phyloP scores from a whole-genome alignment of 2,888 invertebrate species.

The Cheilosia urbana region DNA sequence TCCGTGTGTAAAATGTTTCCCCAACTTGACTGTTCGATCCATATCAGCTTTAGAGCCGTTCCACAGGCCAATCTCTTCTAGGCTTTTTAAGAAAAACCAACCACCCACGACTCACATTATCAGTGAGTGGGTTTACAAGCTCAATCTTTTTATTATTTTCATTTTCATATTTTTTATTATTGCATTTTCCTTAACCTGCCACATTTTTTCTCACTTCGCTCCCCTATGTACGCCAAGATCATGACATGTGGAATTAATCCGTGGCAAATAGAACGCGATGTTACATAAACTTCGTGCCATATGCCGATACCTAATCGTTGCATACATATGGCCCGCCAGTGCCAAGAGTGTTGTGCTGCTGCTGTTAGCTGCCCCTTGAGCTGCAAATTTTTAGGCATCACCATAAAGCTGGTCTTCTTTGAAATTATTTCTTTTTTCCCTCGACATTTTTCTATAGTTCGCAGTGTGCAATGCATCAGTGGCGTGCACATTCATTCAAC shows the following conservation, averaged over 20 bases:
- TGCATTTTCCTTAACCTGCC: slow-evolving; percentile 38
- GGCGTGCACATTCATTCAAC: slow-evolving; percentile 55
- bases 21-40: too few species aligned
- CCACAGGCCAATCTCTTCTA: too few species aligned
- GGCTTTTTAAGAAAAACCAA: too few species aligned
- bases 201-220: slow-evolving; percentile 22
- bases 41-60: too few species aligned
- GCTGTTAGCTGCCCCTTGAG: slow-evolving; percentile 16
- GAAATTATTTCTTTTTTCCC: slow-evolving; percentile 4
- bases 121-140: too few species aligned
- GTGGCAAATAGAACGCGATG: slow-evolving; percentile 64
- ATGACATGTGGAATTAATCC: slow-evolving; percentile 64
- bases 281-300: slow-evolving; percentile 66
- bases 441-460: slow-evolving; percentile 21
- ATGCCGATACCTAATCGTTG: slow-evolving; percentile 63
- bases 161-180: too few species aligned
- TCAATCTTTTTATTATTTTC: too few species aligned
- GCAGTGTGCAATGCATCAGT: slow-evolving; percentile 44
- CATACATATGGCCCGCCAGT: neutral
- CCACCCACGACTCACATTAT: too few species aligned
- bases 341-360: slow-evolving; percentile 27
- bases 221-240: slow-evolving; percentile 37
- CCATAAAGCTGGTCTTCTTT: slow-evolving; percentile 21
- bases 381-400: slow-evolving; percentile 44
- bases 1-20: too few species aligned